Conservation (phyloP, 2,797 vertebrate genomes). For the Macropodus opercularis region DNA sequence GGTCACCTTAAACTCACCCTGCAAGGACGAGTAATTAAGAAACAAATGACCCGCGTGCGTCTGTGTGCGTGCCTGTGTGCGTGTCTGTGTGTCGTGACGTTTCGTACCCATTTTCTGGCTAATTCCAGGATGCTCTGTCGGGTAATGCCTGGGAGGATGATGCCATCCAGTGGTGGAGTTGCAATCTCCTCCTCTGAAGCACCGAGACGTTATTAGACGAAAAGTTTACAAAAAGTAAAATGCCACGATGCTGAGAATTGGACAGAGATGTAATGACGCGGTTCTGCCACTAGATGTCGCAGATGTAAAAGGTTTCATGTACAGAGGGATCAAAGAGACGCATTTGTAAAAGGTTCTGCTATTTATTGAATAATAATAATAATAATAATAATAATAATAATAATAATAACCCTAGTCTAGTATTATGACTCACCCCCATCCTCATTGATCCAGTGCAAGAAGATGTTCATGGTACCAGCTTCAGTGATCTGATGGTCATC, state of each 20-base stretch:
- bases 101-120: slow-evolving; percentile 83
- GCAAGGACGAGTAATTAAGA: not conserved
- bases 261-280: not conserved
- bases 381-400: not conserved
- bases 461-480: slow-evolving; percentile 93
- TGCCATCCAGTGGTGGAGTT: slow-evolving; percentile 90
- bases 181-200: slow-evolving; percentile 88
- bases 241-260: no score
- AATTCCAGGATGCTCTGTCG: slow-evolving; percentile 90
- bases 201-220: not conserved
- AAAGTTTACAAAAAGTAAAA: not conserved
- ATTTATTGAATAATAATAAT: not conserved
- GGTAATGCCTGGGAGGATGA: slow-evolving; percentile 88
- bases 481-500: slow-evolving; percentile 91
- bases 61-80: not conserved
- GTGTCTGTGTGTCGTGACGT: not conserved
- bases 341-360: not conserved
- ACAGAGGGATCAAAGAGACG: not conserved
- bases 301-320: not conserved
- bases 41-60: not conserved
- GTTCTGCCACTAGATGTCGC: slow-evolving; percentile 51
- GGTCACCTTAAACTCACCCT: slow-evolving; percentile 89
- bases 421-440: slow-evolving; percentile 81
- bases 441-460: slow-evolving; percentile 92
- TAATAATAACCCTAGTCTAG: no score